Evolutionary conservation across 1,140 invertebrate species (phyloP), one percentile per base, ranked within the genome.

Genomic region (Drosophila azteca): DNA sequence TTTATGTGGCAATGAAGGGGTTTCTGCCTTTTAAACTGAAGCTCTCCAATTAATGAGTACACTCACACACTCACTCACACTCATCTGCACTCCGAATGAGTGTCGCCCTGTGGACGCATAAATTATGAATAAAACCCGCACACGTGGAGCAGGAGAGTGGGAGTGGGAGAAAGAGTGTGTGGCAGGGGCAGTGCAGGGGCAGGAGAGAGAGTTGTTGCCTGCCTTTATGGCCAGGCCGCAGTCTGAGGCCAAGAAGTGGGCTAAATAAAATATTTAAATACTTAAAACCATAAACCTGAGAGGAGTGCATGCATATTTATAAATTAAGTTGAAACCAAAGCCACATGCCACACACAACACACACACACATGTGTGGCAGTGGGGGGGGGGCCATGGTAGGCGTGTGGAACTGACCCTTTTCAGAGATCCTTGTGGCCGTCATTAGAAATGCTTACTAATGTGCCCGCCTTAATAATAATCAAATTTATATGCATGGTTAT

Each of bases 401-500:
- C 48, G 64, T 22, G 15, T 22, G 2, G 13, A 3, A 39, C 71
- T 59, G 71, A 74, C 71, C 71, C 71, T 74, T 74, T 74, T 73
- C 57, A 53, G 35, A 45, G 51, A 43, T 57, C 44, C 63, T 46
- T 46, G 39, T 26, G 49, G 31, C 71, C 8, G 62, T 77, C 83
- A 89, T 90, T 82, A 89, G 89, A 83, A 83, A 90, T 90, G 79
- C 89, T 65, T 72, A 90, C 79, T 89, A 91, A 91, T 91, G 90
- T 91, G 85, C 82, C 63, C 74, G 83, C 88, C 85, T 91, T 91
- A 91, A 91, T 91, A 91, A 91, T 91, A 91, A 91, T 91, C 90
- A 91, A 91, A 91, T 91, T 91, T 91, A 91, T 91, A 91, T 91
- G 90, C 90, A 91, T 90, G 87, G 90, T 91, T 91, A 91, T 91